These are phyloP conservation scores for Ylistrum balloti DNA, from an alignment of 1,140 invertebrate genomes.

Conservation along the genomic window DNA sequence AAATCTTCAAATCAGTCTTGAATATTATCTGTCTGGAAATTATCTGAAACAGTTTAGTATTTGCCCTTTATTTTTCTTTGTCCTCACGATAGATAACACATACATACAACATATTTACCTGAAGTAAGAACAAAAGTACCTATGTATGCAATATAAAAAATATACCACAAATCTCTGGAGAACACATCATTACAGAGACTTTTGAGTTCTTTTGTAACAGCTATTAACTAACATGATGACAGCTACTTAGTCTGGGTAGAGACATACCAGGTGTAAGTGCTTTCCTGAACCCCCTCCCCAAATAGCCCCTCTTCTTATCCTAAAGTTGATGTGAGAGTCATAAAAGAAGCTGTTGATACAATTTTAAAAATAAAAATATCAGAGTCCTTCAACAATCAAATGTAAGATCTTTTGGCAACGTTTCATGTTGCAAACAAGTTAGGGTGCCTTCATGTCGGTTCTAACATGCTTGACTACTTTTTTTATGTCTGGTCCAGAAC, in stretches of 20 bases:
- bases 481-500: not conserved
- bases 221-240: not conserved
- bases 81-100: no score
- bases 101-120: no score
- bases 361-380: slow-evolving; percentile 15
- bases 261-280: not conserved
- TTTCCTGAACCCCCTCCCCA: not conserved
- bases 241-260: not conserved
- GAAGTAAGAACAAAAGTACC: no score
- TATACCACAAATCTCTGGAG: no score
- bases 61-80: no score
- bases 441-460: not conserved
- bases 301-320: not conserved
- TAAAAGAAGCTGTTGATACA: not conserved
- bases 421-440: not conserved
- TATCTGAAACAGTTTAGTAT: no score
- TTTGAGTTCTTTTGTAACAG: no score
- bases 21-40: no score
- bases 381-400: not conserved
- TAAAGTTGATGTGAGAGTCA: not conserved
- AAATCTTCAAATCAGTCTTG: no score
- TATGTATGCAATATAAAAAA: no score
- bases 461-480: not conserved
- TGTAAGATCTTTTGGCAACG: not conserved
- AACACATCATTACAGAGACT: no score